Conservation (phyloP, 2,888 invertebrate genomes). For the Mesorhabditis spiculigera region DNA sequence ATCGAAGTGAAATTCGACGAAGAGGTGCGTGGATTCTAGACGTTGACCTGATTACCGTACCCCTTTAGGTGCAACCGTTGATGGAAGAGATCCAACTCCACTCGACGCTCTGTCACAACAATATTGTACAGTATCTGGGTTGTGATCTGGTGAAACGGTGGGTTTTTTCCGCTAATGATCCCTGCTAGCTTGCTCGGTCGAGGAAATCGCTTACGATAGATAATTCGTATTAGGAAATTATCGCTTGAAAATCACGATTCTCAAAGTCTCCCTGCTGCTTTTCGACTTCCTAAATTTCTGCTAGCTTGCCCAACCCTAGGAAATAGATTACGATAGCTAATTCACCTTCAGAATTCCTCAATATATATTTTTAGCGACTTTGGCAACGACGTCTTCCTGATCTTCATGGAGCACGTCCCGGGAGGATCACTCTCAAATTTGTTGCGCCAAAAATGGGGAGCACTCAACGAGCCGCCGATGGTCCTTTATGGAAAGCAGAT, state of each 20-base stretch:
- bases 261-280: too few species aligned
- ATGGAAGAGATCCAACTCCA: slow-evolving; percentile 97
- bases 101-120: slow-evolving; percentile 80
- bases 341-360: too few species aligned
- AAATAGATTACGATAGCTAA: too few species aligned
- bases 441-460: slow-evolving; percentile 93
- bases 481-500: slow-evolving; percentile 96
- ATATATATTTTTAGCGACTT: slow-evolving; percentile 27
- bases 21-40: slow-evolving; percentile 56
- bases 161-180: not conserved
- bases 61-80: slow-evolving; percentile 74
- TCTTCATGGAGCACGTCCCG: slow-evolving; percentile 82
- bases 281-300: too few species aligned
- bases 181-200: too few species aligned
- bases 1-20: slow-evolving; percentile 92
- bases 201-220: too few species aligned
- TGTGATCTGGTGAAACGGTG: slow-evolving; percentile 64
- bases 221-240: too few species aligned
- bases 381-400: slow-evolving; percentile 73
- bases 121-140: slow-evolving; percentile 94
- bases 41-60: not conserved
- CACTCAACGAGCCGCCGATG: slow-evolving; percentile 89
- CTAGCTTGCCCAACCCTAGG: too few species aligned
- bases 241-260: too few species aligned
- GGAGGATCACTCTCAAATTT: slow-evolving; percentile 88